Percentiles rank a stretch among this genome's conserved stretches.
Evolutionary conservation across 2,888 invertebrate species (phyloP).

Genomic region (Rutpela maculata): DNA sequence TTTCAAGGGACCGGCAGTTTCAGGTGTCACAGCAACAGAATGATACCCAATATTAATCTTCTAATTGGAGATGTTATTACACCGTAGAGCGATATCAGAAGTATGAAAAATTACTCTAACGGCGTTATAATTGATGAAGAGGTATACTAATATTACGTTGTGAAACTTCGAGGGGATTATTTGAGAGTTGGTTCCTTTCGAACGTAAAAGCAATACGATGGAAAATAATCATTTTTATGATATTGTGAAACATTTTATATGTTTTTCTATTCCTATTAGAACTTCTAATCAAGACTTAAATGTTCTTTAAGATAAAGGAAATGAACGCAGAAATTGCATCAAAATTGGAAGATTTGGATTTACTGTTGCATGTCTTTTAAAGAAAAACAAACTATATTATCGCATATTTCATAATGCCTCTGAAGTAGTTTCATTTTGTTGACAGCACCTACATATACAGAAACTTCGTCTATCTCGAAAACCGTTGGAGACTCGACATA

Average conservation of each 20-base stretch:
- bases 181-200: background rate
- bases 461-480: too few relatives aligned
- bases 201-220: background rate
- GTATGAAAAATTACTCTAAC: background rate
- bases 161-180: background rate
- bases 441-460: too few relatives aligned
- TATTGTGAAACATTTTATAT: background rate
- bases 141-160: background rate
- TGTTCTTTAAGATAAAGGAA: too few relatives aligned
- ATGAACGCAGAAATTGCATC: too few relatives aligned
- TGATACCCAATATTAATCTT: conserved; percentile 18
- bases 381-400: too few relatives aligned
- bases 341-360: too few relatives aligned
- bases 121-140: background rate
- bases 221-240: background rate
- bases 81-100: background rate
- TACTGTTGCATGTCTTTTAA: too few relatives aligned
- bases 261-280: too few relatives aligned
- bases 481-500: too few relatives aligned
- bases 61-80: conserved; percentile 27
- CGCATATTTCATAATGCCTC: too few relatives aligned
- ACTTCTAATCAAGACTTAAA: too few relatives aligned
- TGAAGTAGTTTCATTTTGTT: too few relatives aligned
- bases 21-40: conserved; percentile 33
- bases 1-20: conserved; percentile 30